Percentiles rank a stretch among this genome's conserved stretches.
Evolutionary conservation across 2,113 vertebrate species (phyloP).

Genomic region (Solenodon paradoxus): DNA sequence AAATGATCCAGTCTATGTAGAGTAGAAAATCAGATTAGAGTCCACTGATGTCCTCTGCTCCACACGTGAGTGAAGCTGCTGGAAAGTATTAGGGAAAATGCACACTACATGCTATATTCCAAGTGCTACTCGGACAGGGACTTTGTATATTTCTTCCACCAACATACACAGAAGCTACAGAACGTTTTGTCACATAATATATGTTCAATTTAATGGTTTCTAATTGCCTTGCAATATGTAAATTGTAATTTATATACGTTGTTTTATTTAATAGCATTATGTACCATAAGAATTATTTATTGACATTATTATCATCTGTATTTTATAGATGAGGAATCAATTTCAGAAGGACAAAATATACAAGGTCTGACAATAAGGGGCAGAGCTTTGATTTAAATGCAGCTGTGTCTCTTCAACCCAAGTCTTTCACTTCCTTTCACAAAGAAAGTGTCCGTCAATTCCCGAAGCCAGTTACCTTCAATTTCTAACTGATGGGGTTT

Average conservation of each 20-base stretch:
- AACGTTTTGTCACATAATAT: background rate
- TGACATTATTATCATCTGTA: background rate
- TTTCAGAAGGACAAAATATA: background rate
- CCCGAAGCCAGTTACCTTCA: background rate
- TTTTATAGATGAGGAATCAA: background rate
- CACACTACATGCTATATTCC: background rate
- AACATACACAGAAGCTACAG: background rate
- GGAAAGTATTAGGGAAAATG: background rate
- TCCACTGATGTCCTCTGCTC: background rate
- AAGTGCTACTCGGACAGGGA: background rate
- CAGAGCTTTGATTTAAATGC: background rate
- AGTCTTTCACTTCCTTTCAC: background rate
- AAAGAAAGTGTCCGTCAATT: background rate
- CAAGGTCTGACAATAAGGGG: background rate
- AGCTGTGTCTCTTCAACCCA: background rate
- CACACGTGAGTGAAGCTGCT: background rate
- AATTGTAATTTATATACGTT: background rate
- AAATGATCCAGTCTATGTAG: background rate
- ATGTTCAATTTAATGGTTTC: background rate
- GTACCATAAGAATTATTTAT: background rate
- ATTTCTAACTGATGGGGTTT: background rate
- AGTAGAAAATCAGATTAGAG: background rate
- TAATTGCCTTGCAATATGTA: background rate
- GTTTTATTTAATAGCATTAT: background rate
- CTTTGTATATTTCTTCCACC: background rate